Evolutionary conservation across 2,888 invertebrate species (phyloP), one percentile per base, ranked within the genome.

Genomic region (Cacoxenus indagator): DNA sequence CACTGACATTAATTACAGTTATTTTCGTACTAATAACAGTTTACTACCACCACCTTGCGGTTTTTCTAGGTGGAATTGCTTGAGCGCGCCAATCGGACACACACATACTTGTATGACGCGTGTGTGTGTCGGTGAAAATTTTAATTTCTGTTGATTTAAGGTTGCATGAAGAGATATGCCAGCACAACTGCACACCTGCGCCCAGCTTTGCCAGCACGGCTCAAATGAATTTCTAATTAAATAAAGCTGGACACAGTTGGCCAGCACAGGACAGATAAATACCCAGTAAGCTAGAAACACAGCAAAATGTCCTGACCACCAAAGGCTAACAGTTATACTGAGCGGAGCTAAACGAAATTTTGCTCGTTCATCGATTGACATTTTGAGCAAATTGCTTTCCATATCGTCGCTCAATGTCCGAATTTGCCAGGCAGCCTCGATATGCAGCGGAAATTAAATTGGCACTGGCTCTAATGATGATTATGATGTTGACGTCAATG

Each of bases 331-430:
- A 14, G 6, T 46, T 46, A n/a, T n/a, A 19, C 46, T 17, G 46
- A 46, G 19, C 2, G 17, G 17, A 46, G 6, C 6, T 59, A 68
- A 72, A 75, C 70, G 73, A 76, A 77, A 82, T 80, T 82, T 82
- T 72, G 70, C 4, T 37, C 37, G 37, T 37, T 37, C 4, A 14
- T 46, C 17, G 6, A 74, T 72, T 80, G 82, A 77, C 82, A 82
- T 82, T 77, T 80, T 73, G 78, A 76, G 80, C 77, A 80, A 80
- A 82, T 80, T 81, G 76, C 80, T 76, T 80, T 82, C 77, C 73
- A 72, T 80, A 78, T 77, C 82, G 77, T 79, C 80, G 78, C 75
- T 70, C 78, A 77, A 76, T 81, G 76, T 79, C 75, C 82, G 76
- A 72, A 69, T 70, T 64, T 37, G 69, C 61, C 71, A 67, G 70